phyloP scores from a whole-genome alignment of 1,140 invertebrate genomes.

The Portunus trituberculatus region DNA sequence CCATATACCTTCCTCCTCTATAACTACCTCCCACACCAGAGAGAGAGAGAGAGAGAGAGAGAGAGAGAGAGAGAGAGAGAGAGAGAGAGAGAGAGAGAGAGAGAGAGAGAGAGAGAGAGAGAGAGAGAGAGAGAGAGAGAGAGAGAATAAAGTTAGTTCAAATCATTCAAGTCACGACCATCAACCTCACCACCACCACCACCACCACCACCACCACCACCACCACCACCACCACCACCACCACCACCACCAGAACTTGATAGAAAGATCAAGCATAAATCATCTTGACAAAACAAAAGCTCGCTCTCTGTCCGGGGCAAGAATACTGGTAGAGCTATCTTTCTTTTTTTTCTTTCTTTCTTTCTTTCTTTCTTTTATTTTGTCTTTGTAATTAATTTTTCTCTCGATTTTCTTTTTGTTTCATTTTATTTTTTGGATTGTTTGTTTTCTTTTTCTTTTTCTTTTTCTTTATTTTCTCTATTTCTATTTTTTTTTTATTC shows the following conservation, averaged over 20 bases:
- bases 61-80: conserved; percentile 34
- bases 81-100: conserved; percentile 26
- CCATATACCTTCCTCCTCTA: neutral
- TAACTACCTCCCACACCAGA: neutral
- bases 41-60: conserved; percentile 40
- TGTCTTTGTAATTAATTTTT: no score
- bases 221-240: no score
- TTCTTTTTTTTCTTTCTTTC: neutral
- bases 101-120: conserved; percentile 43
- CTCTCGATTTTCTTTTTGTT: neutral
- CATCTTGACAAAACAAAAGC: no score
- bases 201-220: no score
- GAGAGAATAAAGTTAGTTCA: neutral
- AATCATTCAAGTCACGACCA: neutral
- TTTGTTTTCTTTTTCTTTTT: neutral
- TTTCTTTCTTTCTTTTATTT: neutral
- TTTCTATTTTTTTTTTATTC: no score
- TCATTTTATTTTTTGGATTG: neutral
- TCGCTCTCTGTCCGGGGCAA: no score
- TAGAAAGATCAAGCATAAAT: no score
- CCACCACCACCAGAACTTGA: no score
- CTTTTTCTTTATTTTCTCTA: neutral
- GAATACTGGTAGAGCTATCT: neutral
- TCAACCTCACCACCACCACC: neutral
- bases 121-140: conserved; percentile 32